Percentiles rank a stretch among this genome's conserved stretches.
Evolutionary conservation across 1,140 invertebrate species (phyloP).

Genomic region (Drosophila burlai): DNA sequence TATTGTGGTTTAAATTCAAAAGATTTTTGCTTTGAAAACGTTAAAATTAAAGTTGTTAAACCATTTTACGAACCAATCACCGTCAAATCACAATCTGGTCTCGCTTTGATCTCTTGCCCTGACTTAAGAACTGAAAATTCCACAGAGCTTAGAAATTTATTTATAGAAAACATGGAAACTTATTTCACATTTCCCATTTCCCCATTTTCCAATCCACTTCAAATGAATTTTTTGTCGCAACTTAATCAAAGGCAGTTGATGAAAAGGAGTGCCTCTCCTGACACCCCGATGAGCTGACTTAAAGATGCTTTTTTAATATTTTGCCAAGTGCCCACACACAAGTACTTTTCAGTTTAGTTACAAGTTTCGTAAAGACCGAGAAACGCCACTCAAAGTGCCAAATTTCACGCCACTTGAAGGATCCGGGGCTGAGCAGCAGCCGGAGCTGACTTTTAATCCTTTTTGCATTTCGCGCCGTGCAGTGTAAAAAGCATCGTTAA

Average conservation of each 20-base stretch:
- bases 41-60: background rate
- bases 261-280: background rate
- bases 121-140: slow-evolving; percentile 13
- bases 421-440: slow-evolving; percentile 1
- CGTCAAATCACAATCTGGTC: background rate
- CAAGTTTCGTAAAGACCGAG: slow-evolving; percentile 64
- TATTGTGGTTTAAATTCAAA: no score
- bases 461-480: slow-evolving; percentile 67
- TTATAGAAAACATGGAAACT: slow-evolving; percentile 36
- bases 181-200: background rate
- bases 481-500: slow-evolving; percentile 82
- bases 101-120: slow-evolving; percentile 24
- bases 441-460: slow-evolving; percentile 65
- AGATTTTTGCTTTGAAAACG: background rate
- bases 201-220: background rate
- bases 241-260: no score
- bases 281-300: slow-evolving; percentile 53
- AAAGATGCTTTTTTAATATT: slow-evolving; percentile 41
- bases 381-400: slow-evolving; percentile 71
- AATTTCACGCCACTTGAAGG: slow-evolving; percentile 75
- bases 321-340: slow-evolving; percentile 16
- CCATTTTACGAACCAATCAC: slow-evolving; percentile 1
- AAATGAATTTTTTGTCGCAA: slow-evolving; percentile 6
- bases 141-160: slow-evolving; percentile 43
- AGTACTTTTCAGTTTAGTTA: slow-evolving; percentile 65